Base-by-base conservation (phyloP, 2,888 invertebrate genomes). In the Tryphoninae sp. region DNA sequence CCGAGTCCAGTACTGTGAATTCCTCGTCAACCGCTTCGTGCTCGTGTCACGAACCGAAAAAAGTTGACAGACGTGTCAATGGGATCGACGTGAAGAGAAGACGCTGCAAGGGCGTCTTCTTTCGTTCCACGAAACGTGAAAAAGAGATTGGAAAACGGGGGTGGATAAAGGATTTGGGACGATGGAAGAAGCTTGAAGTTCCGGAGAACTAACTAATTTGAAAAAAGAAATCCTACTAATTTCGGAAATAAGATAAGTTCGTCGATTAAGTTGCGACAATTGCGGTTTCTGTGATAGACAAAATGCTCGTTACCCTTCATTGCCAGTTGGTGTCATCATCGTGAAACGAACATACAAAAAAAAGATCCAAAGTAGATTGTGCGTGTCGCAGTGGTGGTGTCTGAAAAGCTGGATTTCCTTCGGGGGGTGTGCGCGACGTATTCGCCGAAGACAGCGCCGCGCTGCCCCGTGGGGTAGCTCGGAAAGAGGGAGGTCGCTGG, bases 391-490 rank as follows among this genome's bases (percentile, higher is more conserved):
- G 68, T 62, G 62, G 13, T 62, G 55, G 77, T 69, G 76, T 42
- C 16, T 53, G 69, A 62, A 16, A 58, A 45, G 49, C 23, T 59
- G 53, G 23, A 69, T 71, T 65, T 26, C 9, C 62, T 26, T 62
- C 55, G n/a, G 73, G 58, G 59, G 58, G 61, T 23, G 74, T 77
- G 73, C 73, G 68, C 67, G 76, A 82, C 58, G 13, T 26, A 53
- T 61, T 75, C 13, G 40, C 51, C 51, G 33, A 1, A 51, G 55
- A 59, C 49, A 59, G 40, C n/a, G 53, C 53, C 64, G 42, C 62
- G 72, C 82, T 82, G 67, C 76, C 78, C 78, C 67, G 42, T 73
- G 78, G 74, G 81, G 78, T 74, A 75, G 78, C 65, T 59, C 51
- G 69, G 68, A 65, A 45, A 74, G 64, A 51, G 40, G 64, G 7